These are phyloP conservation scores for Tenualosa thibaudeaui DNA, from an alignment of 2,797 vertebrate species.

Conservation along the genomic window DNA sequence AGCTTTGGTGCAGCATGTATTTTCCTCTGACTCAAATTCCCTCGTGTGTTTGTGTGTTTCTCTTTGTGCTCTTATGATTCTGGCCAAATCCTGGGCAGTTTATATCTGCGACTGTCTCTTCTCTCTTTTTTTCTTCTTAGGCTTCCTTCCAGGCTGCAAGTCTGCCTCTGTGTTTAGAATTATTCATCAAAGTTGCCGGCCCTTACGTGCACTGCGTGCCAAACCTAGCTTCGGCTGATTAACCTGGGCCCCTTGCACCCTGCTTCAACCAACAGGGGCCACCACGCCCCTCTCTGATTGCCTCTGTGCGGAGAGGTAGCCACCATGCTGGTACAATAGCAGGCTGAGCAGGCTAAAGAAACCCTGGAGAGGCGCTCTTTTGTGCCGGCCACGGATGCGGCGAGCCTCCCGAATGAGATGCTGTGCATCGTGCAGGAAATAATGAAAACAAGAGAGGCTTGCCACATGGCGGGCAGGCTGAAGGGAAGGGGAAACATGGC, in stretches of 20 bases:
- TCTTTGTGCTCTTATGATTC: slow-evolving; percentile 45
- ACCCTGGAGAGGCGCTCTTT: slow-evolving; percentile 7
- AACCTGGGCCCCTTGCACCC: slow-evolving; percentile 18
- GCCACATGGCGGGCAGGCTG: not conserved
- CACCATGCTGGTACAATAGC: not conserved
- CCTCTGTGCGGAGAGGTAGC: not conserved
- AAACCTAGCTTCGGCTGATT: slow-evolving; percentile 35
- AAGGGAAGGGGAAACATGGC: slow-evolving; percentile 9
- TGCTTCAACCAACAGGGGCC: not conserved
- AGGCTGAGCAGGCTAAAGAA: not conserved
- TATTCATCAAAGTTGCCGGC: slow-evolving; percentile 51
- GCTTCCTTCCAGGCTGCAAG: not conserved
- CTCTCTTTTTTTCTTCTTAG: not conserved
- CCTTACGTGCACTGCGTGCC: slow-evolving; percentile 44
- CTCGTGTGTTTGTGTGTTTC: slow-evolving; percentile 34
- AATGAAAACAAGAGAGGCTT: slow-evolving; percentile 7
- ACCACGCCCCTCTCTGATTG: not conserved
- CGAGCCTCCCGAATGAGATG: not conserved
- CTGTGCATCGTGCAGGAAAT: slow-evolving; percentile 14
- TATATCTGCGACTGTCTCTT: slow-evolving; percentile 33
- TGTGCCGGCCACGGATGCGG: not conserved
- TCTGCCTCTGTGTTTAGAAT: slow-evolving; percentile 45
- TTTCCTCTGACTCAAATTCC: slow-evolving; percentile 38
- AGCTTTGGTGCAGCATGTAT: slow-evolving; percentile 47
- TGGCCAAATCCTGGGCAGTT: slow-evolving; percentile 39